These are phyloP conservation scores for Eidolon helvum DNA, from an alignment of 2,113 vertebrate species.

Conservation along the genomic window DNA sequence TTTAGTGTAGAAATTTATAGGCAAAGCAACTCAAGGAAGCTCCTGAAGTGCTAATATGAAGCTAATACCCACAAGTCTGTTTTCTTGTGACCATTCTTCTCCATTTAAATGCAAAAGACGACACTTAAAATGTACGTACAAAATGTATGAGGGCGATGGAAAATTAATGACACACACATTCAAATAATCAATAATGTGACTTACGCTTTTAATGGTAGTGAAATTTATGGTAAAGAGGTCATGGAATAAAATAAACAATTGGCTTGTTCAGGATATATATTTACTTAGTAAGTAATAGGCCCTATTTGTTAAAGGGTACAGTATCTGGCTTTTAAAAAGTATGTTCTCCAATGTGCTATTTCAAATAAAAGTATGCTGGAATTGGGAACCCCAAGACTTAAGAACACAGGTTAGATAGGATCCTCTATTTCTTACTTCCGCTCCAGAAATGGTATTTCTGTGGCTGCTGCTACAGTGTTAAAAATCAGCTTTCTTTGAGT, in stretches of 20 bases:
- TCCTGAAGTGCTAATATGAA: conserved; percentile 43
- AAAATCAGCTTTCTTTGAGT: neutral
- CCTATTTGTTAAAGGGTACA: neutral
- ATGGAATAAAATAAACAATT: conserved; percentile 60
- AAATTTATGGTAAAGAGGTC: conserved; percentile 59
- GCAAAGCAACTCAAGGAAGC: neutral
- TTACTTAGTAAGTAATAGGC: conserved; percentile 52
- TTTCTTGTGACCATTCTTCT: conserved; percentile 41
- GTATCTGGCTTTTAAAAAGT: neutral
- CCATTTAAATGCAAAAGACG: conserved; percentile 79
- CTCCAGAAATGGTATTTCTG: neutral
- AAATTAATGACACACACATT: conserved; percentile 63
- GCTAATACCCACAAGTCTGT: conserved; percentile 44
- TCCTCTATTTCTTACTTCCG: neutral
- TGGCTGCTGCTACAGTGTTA: too few relatives aligned
- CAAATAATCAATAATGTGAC: conserved; percentile 70
- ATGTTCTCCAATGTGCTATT: neutral
- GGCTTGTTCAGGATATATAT: neutral
- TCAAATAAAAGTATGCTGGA: neutral
- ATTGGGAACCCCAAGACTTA: neutral
- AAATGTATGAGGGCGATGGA: conserved; percentile 45
- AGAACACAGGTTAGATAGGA: neutral
- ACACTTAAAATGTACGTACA: conserved; percentile 61
- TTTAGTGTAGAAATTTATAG: conserved; percentile 63
- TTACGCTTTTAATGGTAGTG: conserved; percentile 42